Evolutionary conservation across 2,888 invertebrate genomes (phyloP), one percentile per base, ranked within the genome.

Genomic region (Protophormia terraenovae): DNA sequence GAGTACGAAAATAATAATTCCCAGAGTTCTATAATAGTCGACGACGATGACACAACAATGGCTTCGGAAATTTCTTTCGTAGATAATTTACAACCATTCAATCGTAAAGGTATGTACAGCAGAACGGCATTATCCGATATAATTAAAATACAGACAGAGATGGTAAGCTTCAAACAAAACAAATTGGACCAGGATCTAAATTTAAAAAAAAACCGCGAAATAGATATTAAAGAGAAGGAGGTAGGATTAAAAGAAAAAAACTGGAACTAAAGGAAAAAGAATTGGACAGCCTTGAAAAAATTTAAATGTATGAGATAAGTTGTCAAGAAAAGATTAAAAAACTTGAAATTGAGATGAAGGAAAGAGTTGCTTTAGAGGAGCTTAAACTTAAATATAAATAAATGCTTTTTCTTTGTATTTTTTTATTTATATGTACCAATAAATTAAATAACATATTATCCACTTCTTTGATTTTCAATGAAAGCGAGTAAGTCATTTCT

Each of bases 101-200:
- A 27, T 12, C 29, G 62, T 10, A 79, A 79, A 53, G 64, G n/a
- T n/a, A n/a, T n/a, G n/a, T n/a, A n/a, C n/a, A n/a, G n/a, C n/a
- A n/a, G n/a, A n/a, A n/a, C n/a, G n/a, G 71, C 5, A 79, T 62
- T 64, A 6, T 50, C 79, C 0, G 79, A 80, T 12, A 55, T 80
- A 14, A 72, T 80, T 38, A 6, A 50, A 2, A 35, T 53, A 14
- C 72, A 80, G 29, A 22, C 72, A 5, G 72, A 55, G 27, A 16
- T 55, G 3, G 22, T 3, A 12, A 55, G 3, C 27, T 80, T 12
- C 64, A 80, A 55, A 66, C 55, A 16, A 6, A 32, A 29, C 67
- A 76, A 22, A 22, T 66, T 10, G 32, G 22, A 16, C 22, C 14
- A 19, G 76, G 53, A 2, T 22, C n/a, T n/a, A n/a, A n/a, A n/a